These are phyloP conservation scores for Eupithecia inturbata DNA, from an alignment of 2,888 invertebrate genomes.

Conservation along the genomic window DNA sequence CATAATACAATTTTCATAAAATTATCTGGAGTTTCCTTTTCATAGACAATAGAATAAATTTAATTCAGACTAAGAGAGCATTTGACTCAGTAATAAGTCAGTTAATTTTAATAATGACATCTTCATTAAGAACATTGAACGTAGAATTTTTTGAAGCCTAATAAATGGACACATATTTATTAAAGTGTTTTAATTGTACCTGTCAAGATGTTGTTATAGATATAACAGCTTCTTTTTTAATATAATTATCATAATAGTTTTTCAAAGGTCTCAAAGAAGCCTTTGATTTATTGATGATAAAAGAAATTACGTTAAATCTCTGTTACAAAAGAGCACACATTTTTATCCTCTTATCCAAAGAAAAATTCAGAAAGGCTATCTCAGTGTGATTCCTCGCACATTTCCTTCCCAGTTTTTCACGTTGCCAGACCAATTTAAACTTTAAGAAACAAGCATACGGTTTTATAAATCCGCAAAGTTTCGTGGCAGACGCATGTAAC, in stretches of 20 bases:
- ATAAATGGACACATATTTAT: neutral
- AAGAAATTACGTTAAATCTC: conserved; percentile 23
- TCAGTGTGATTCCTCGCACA: conserved; percentile 62
- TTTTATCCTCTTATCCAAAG: conserved; percentile 69
- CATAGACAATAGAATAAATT: conserved; percentile 43
- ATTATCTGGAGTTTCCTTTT: conserved; percentile 33
- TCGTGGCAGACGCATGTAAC: conserved; percentile 52
- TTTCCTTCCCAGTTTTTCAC: conserved; percentile 38
- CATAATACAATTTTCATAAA: conserved; percentile 43
- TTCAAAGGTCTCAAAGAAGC: neutral
- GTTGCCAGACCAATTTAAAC: conserved; percentile 48
- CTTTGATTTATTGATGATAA: conserved; percentile 33
- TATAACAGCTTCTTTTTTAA: neutral
- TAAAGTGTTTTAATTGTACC: neutral
- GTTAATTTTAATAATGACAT: neutral
- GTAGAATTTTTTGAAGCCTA: neutral
- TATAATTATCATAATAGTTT: neutral
- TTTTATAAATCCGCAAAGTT: conserved; percentile 41
- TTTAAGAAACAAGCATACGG: conserved; percentile 40
- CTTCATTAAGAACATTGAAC: neutral
- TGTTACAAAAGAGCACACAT: conserved; percentile 53
- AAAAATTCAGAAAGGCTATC: conserved; percentile 72
- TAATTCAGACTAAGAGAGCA: conserved; percentile 35
- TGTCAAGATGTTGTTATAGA: neutral
- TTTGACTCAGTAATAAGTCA: conserved; percentile 12